Conservation (phyloP, 2,888 invertebrate genomes). For the Parnassius glacialis region DNA sequence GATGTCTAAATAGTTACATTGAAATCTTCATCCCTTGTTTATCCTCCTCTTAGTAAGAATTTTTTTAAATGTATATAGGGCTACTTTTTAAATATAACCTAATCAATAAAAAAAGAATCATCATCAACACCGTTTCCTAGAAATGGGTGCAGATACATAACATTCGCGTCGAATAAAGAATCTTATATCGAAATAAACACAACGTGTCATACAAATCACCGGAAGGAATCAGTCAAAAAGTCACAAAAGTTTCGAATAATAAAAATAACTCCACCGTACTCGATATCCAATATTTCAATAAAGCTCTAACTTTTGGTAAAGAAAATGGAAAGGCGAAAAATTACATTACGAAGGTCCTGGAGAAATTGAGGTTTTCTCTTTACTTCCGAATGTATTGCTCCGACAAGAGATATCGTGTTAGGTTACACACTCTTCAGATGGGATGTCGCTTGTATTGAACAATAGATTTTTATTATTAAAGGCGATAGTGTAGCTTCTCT, state of each 20-base stretch:
- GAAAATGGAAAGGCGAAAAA: constrained; percentile 73
- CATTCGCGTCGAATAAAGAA: not conserved
- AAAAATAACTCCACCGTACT: constrained; percentile 71
- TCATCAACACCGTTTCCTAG: no score
- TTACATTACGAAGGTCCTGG: constrained; percentile 72
- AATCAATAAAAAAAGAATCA: no score
- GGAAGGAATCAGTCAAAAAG: constrained; percentile 44
- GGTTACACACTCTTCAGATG: constrained; percentile 29
- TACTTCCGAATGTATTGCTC: constrained; percentile 42
- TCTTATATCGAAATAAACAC: constrained; percentile 51
- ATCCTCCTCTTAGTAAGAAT: no score
- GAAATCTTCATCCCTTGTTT: no score
- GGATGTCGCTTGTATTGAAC: constrained; percentile 29
- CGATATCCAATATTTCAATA: constrained; percentile 79
- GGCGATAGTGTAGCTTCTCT: not conserved
- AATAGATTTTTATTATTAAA: constrained; percentile 18
- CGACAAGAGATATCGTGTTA: constrained; percentile 33
- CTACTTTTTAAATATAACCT: no score
- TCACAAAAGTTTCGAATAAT: constrained; percentile 64
- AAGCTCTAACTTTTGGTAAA: constrained; percentile 66
- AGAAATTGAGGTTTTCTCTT: constrained; percentile 62
- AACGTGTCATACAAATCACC: constrained; percentile 50
- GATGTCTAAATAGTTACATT: no score
- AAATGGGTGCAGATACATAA: no score
- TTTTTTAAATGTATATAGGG: no score